phyloP scores from a whole-genome alignment of 2,113 vertebrate species.

The Excalfactoria chinensis region DNA sequence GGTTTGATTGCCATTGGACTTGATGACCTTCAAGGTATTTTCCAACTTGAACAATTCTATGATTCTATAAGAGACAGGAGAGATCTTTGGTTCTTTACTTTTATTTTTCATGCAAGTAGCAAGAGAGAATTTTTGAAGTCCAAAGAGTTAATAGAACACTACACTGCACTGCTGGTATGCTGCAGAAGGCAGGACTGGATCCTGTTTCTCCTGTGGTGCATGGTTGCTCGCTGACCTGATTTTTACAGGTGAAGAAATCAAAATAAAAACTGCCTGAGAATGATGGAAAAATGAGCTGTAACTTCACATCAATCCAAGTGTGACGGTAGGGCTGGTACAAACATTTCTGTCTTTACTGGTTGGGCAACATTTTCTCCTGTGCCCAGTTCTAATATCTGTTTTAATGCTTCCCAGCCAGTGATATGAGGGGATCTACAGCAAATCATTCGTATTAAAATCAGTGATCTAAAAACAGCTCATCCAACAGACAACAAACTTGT shows the following conservation, averaged over 20 bases:
- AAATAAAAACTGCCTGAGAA: not conserved
- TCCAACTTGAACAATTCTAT: too few species aligned
- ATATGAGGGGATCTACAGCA: accelerated
- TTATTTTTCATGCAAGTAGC: not conserved
- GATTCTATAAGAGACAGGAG: too few species aligned
- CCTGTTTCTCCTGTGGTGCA: not conserved
- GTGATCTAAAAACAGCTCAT: accelerated
- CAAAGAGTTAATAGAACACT: not conserved
- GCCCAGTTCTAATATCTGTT: not conserved
- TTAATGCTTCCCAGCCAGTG: not conserved
- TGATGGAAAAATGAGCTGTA: not conserved
- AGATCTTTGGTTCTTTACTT: not conserved
- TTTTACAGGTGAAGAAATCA: not conserved
- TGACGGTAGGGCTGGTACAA: not conserved
- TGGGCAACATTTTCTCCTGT: not conserved
- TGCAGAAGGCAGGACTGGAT: not conserved
- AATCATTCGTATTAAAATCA: not conserved
- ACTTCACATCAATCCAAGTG: not conserved
- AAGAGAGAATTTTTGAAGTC: not conserved
- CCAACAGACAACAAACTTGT: not conserved
- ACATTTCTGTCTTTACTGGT: accelerated
- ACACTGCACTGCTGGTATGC: accelerated
- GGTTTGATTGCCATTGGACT: too few species aligned
- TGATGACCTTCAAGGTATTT: too few species aligned
- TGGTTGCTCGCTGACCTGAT: not conserved